These are phyloP conservation scores for Astyanax mexicanus DNA, from an alignment of 2,797 vertebrate species.

Conservation along the genomic window DNA sequence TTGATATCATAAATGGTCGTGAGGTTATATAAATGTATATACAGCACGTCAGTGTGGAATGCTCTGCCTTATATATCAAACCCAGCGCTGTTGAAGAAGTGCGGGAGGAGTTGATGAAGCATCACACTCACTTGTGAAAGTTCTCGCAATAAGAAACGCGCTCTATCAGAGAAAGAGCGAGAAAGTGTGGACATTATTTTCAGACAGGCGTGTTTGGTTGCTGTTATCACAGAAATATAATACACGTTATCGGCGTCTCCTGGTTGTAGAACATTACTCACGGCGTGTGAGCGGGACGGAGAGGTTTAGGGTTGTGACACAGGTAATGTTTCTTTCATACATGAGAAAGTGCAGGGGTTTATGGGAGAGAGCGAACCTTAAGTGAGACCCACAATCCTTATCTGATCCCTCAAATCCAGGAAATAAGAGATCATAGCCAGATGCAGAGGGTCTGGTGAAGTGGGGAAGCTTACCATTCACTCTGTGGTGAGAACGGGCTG, in stretches of 20 bases:
- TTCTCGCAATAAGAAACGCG: background rate
- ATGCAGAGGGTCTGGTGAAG: constrained; percentile 38
- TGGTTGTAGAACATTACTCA: constrained; percentile 53
- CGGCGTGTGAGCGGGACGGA: constrained; percentile 12
- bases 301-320: constrained; percentile 53
- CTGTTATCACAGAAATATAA: constrained; percentile 55
- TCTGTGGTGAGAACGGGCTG: constrained; percentile 23
- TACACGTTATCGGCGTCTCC: constrained; percentile 48
- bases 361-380: constrained; percentile 39
- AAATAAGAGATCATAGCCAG: constrained; percentile 58
- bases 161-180: constrained; percentile 2
- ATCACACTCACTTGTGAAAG: constrained; percentile 17
- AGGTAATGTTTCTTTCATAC: constrained; percentile 57
- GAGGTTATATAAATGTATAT: too few species aligned
- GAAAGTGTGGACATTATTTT: constrained; percentile 26
- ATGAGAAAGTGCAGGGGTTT: constrained; percentile 58
- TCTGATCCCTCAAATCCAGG: constrained; percentile 54
- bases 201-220: constrained; percentile 20
- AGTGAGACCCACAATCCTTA: constrained; percentile 53
- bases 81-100: too few species aligned
- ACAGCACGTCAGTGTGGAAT: too few species aligned
- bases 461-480: constrained; percentile 8
- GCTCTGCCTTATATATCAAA: constrained; percentile 6
- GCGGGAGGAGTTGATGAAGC: constrained; percentile 25
- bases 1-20: too few species aligned